Conservation (phyloP, 2,888 invertebrate species). For the Coelogynopora nodosa region DNA sequence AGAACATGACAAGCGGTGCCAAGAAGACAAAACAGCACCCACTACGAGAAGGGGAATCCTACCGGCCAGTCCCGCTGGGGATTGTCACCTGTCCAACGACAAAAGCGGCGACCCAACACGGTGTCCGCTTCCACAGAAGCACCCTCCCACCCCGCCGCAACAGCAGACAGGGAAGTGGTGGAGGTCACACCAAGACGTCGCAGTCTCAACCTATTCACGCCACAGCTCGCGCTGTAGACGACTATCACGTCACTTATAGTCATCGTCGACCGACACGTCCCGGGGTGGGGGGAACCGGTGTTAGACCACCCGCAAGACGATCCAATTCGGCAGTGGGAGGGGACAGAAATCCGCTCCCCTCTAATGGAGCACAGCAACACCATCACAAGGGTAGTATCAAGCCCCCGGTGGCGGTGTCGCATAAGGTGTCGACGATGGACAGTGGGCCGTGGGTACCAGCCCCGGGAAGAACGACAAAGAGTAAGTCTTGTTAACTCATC, state of each 20-base stretch:
- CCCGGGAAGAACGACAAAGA: slow-evolving; percentile 56
- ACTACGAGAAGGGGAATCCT: too few species aligned
- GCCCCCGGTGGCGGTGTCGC: neutral
- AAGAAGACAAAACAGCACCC: too few species aligned
- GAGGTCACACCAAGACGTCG: neutral
- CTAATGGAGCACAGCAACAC: neutral
- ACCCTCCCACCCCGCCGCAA: neutral
- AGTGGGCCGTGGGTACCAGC: slow-evolving; percentile 58
- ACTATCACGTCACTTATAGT: neutral
- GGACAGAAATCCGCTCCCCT: neutral
- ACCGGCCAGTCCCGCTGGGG: too few species aligned
- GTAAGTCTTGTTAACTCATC: too few species aligned
- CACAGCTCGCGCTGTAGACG: neutral
- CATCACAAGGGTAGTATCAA: neutral
- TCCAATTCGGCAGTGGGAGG: neutral
- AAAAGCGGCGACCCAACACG: neutral
- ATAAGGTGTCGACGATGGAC: neutral
- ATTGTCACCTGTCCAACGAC: neutral
- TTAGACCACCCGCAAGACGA: neutral
- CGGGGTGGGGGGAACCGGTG: slow-evolving; percentile 29
- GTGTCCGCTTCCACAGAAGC: neutral
- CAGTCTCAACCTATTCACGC: neutral
- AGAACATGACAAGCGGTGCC: too few species aligned
- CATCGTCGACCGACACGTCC: neutral
- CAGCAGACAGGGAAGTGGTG: neutral